A percentile compares a stretch with the other conserved stretches of the same genome.
Conservation (phyloP, 1,140 invertebrate species). For the Yoshiicerus persimilis region DNA sequence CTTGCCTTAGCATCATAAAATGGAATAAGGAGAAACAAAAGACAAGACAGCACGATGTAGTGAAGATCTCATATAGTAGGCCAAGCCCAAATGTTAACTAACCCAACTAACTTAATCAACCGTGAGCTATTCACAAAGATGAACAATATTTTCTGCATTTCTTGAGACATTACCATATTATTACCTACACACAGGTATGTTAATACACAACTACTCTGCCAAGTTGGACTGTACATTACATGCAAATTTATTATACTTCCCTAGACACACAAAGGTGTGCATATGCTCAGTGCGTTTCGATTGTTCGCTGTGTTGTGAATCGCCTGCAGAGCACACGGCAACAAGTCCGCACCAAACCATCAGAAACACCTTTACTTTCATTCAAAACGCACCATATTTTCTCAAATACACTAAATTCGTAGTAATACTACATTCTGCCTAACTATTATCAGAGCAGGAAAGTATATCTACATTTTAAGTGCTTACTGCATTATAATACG, state of each 20-base stretch:
- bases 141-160: not conserved
- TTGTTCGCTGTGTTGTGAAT: not conserved
- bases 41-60: not conserved
- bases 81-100: not conserved
- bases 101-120: not conserved
- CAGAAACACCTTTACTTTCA: not conserved
- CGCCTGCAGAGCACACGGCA: not conserved
- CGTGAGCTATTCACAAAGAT: not conserved
- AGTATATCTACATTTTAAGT: too few species aligned
- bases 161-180: not conserved
- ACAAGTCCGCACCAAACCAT: not conserved
- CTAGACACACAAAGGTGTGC: too few species aligned
- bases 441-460: too few species aligned
- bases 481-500: too few species aligned
- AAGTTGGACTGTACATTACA: not conserved
- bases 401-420: not conserved
- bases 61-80: not conserved
- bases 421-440: too few species aligned
- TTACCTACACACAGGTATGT: not conserved
- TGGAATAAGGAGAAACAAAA: not conserved
- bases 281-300: too few species aligned
- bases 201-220: not conserved
- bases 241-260: too few species aligned
- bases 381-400: not conserved
- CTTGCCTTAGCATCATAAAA: not conserved